These are phyloP conservation scores for Scelioninae gen. 1 DNA, from an alignment of 2,888 invertebrate genomes.

Conservation along the genomic window DNA sequence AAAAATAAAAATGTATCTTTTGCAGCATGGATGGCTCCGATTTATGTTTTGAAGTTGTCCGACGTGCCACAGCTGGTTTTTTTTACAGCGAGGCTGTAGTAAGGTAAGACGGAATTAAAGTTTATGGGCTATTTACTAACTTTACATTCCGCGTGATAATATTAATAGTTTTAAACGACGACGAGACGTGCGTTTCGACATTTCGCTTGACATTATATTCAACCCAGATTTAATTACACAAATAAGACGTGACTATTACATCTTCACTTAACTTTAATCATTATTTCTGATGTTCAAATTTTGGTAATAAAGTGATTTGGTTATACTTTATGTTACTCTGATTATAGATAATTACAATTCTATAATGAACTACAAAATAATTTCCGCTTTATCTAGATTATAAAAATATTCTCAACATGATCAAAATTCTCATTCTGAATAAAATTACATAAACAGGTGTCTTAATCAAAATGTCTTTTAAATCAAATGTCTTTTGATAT, in stretches of 20 bases:
- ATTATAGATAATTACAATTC: neutral
- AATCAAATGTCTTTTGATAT: too few species aligned
- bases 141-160: conserved; percentile 27
- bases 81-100: conserved; percentile 99
- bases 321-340: too few species aligned
- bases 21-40: conserved; percentile 99
- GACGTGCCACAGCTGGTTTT: conserved; percentile 97
- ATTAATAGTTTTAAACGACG: conserved; percentile 22
- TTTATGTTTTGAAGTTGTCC: conserved; percentile 98
- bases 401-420: too few species aligned
- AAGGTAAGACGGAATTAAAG: conserved; percentile 87
- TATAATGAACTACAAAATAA: neutral
- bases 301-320: neutral
- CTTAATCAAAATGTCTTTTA: too few species aligned
- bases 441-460: too few species aligned
- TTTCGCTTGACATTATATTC: neutral
- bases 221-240: conserved; percentile 4
- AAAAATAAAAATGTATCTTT: conserved; percentile 76
- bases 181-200: neutral
- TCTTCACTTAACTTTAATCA: neutral
- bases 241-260: neutral
- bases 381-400: too few species aligned
- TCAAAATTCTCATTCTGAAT: too few species aligned
- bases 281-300: neutral
- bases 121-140: conserved; percentile 28